Conservation (phyloP, 2,888 invertebrate genomes). For the Pilophorus perplexus region DNA sequence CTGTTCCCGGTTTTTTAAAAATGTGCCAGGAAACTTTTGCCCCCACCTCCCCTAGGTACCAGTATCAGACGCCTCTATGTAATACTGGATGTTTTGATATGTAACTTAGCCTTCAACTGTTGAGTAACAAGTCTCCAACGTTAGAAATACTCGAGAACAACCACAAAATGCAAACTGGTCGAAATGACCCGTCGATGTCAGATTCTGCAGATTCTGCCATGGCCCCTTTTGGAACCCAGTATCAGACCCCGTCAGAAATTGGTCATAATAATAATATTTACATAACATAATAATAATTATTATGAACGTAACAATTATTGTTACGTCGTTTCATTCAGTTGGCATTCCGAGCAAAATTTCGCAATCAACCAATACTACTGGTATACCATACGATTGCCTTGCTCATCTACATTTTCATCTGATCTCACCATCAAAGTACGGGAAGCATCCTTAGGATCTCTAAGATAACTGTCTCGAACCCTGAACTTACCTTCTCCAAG, state of each 20-base stretch:
- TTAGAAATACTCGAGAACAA: neutral
- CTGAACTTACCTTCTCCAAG: neutral
- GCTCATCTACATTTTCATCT: no score
- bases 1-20: no score
- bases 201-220: neutral
- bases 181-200: neutral
- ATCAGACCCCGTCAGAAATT: neutral
- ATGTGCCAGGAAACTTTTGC: no score
- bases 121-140: neutral
- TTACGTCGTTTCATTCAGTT: no score
- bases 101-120: neutral
- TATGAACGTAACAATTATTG: no score
- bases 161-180: neutral
- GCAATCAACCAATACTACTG: neutral
- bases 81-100: neutral
- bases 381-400: no score
- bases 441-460: neutral
- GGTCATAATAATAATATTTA: slow-evolving; percentile 5
- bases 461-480: neutral
- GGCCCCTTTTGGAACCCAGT: neutral
- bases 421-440: no score
- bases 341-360: neutral
- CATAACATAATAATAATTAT: no score
- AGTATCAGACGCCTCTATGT: neutral
- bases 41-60: no score